Conservation (phyloP, 2,113 vertebrate species). For the Chaenocephalus aceratus region DNA sequence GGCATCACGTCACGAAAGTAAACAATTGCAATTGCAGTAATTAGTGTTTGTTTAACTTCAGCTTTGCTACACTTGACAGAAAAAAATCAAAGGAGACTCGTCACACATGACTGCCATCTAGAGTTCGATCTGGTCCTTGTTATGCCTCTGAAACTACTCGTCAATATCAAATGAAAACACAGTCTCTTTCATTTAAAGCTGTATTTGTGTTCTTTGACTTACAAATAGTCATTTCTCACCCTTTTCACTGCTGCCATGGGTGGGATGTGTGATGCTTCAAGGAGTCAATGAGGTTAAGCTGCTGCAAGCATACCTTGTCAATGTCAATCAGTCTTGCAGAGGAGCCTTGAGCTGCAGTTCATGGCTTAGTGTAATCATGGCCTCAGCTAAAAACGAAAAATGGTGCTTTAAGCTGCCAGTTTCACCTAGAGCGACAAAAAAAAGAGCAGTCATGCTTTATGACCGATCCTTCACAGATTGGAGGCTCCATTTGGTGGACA, state of each 20-base stretch:
- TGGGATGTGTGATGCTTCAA: slow-evolving; percentile 30
- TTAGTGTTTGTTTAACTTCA: slow-evolving; percentile 55
- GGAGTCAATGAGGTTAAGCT: slow-evolving; percentile 32
- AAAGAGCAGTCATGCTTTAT: slow-evolving; percentile 25
- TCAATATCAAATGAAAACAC: background rate
- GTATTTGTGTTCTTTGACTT: background rate
- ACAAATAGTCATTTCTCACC: background rate
- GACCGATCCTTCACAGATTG: background rate
- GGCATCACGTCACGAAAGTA: slow-evolving; percentile 54
- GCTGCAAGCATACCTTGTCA: slow-evolving; percentile 20
- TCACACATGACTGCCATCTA: slow-evolving; percentile 65
- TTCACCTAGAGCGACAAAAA: slow-evolving; percentile 20
- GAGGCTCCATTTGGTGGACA: slow-evolving; percentile 2
- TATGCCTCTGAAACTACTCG: background rate
- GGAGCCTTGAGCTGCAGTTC: slow-evolving; percentile 36
- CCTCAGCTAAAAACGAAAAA: slow-evolving; percentile 13
- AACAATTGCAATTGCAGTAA: slow-evolving; percentile 62
- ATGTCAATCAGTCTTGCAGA: slow-evolving; percentile 30
- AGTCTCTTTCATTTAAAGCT: background rate
- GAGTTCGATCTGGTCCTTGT: slow-evolving; percentile 20
- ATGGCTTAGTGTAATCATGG: slow-evolving; percentile 43
- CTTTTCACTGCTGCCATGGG: background rate
- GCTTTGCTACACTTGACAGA: slow-evolving; percentile 34
- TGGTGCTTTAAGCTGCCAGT: background rate
- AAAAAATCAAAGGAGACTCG: background rate